Evolutionary conservation across 2,797 vertebrate species (phyloP).

Genomic region (Babyrousa celebensis): DNA sequence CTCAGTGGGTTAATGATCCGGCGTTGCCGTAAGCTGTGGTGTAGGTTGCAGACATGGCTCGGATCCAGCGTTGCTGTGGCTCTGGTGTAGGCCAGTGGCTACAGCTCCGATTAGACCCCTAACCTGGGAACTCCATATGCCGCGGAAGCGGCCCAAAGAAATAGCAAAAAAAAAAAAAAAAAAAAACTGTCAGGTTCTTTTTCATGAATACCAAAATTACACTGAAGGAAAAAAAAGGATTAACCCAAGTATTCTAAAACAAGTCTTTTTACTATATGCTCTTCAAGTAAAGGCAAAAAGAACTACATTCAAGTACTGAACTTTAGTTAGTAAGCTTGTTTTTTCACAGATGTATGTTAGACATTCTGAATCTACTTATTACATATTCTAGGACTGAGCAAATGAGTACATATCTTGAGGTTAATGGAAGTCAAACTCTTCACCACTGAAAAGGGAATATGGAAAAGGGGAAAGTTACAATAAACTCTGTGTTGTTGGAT

Average conservation of each 20-base stretch:
- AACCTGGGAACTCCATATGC: no score
- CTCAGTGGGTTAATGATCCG: no score
- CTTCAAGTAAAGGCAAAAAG: conserved; percentile 37
- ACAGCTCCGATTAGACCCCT: no score
- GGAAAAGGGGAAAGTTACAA: background rate
- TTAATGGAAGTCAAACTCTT: background rate
- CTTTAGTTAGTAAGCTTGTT: background rate
- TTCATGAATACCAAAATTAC: conserved; percentile 52
- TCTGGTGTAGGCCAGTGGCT: no score
- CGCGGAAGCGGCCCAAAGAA: no score
- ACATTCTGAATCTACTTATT: conserved; percentile 52
- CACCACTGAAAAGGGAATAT: background rate
- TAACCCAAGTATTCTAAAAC: conserved; percentile 13
- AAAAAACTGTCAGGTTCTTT: background rate
- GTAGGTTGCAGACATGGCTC: no score
- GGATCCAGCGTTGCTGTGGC: no score
- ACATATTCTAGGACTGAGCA: conserved; percentile 19
- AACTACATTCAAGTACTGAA: conserved; percentile 41
- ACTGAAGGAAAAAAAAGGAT: background rate
- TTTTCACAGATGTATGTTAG: conserved; percentile 45
- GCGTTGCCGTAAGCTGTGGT: no score
- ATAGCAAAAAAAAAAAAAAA: no score
- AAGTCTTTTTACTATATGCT: conserved; percentile 30
- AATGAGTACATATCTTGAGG: conserved; percentile 18
- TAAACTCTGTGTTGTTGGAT: background rate